These are phyloP conservation scores for Gryllus bimaculatus DNA, from an alignment of 1,140 invertebrate genomes.

Conservation along the genomic window DNA sequence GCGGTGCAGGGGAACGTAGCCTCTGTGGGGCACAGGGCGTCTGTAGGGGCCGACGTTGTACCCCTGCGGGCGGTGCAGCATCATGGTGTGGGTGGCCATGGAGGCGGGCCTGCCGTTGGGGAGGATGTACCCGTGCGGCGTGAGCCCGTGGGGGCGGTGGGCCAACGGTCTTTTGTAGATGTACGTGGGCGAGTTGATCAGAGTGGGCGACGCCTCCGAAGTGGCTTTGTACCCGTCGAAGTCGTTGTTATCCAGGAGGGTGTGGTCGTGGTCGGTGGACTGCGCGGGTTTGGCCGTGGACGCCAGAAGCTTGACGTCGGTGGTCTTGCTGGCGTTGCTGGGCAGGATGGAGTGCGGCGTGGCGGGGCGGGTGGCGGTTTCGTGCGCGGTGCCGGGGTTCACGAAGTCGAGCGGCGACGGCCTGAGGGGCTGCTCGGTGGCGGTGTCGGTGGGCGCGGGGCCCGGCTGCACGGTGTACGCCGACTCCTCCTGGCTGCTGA, in stretches of 20 bases:
- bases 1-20: constrained; percentile 2
- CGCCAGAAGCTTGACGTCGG: not conserved
- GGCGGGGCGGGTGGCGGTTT: not conserved
- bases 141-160: not conserved
- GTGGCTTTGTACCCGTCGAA: not conserved
- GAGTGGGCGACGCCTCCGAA: not conserved
- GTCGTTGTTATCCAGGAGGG: not conserved
- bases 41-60: not conserved
- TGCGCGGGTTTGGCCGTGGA: not conserved
- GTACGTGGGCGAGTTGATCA: not conserved
- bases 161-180: not conserved
- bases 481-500: not conserved
- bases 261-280: not conserved
- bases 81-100: constrained; percentile 9
- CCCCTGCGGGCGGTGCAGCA: constrained; percentile 13
- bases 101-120: not conserved
- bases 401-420: not conserved
- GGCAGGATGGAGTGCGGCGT: not conserved
- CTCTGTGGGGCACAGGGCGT: constrained; percentile 10
- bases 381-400: not conserved
- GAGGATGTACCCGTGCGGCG: constrained; percentile 6
- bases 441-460: too few species aligned
- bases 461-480: not conserved
- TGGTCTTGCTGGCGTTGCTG: not conserved
- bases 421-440: not conserved